Percentiles rank a stretch among this genome's conserved stretches.
These are phyloP conservation scores for Numenius arquata DNA, from an alignment of 2,113 vertebrate genomes.

Conservation along the genomic window DNA sequence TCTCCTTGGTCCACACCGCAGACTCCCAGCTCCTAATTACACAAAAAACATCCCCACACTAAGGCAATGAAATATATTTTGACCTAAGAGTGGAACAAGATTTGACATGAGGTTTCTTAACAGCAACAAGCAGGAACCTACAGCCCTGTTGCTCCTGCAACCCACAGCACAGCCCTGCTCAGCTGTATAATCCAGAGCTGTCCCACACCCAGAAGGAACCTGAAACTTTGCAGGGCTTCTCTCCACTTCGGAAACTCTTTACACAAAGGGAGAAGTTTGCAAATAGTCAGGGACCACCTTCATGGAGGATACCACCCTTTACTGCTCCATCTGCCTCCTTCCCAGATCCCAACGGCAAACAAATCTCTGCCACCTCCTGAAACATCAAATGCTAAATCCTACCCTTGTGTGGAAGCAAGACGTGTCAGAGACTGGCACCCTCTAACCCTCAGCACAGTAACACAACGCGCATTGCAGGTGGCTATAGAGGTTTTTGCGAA, in stretches of 20 bases:
- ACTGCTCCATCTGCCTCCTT: neutral
- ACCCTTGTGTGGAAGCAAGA: rapidly evolving
- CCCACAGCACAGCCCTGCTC: neutral
- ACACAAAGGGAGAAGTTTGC: neutral
- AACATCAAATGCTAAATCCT: neutral
- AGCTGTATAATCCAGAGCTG: neutral
- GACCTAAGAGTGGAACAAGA: neutral
- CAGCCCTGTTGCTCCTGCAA: neutral
- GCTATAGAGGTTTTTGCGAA: neutral
- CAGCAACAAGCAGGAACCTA: neutral
- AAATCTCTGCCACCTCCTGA: neutral
- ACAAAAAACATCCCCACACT: neutral
- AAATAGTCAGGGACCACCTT: neutral
- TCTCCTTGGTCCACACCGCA: neutral
- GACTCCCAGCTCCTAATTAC: neutral
- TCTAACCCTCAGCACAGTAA: neutral
- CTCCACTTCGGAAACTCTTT: neutral
- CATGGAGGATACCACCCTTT: neutral
- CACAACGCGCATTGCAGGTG: rapidly evolving
- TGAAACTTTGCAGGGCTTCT: neutral
- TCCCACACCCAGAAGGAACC: neutral
- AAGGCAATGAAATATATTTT: neutral
- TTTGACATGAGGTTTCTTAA: neutral
- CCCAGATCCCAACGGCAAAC: neutral
- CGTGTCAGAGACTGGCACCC: neutral